Percentiles rank a stretch among this genome's conserved stretches.
phyloP scores from a whole-genome alignment of 2,888 invertebrate species.

The Crocallis elinguaria region DNA sequence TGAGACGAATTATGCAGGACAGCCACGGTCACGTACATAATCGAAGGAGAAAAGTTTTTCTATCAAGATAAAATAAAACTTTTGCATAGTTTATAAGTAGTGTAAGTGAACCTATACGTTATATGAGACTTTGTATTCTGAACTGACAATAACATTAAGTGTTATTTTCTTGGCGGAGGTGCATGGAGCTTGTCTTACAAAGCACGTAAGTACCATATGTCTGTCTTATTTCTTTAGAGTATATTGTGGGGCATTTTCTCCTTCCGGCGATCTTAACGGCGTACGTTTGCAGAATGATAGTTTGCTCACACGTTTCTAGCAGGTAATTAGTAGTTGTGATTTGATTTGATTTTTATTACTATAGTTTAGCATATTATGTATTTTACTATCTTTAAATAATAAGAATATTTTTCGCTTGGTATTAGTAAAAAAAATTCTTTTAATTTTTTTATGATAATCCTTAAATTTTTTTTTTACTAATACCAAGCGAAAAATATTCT shows the following conservation, averaged over 20 bases:
- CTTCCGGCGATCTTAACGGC: slow-evolving; percentile 54
- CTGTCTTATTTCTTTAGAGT: slow-evolving; percentile 57
- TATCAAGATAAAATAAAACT: slow-evolving; percentile 48
- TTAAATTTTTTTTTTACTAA: too few relatives aligned
- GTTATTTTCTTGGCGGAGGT: slow-evolving; percentile 46
- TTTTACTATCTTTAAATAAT: too few relatives aligned
- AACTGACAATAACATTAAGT: slow-evolving; percentile 65
- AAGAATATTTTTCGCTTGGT: too few relatives aligned
- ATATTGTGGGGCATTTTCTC: slow-evolving; percentile 55
- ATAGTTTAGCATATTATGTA: too few relatives aligned
- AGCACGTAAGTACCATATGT: slow-evolving; percentile 69
- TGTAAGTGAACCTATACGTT: slow-evolving; percentile 47
- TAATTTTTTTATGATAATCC: too few relatives aligned
- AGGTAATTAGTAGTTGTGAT: slow-evolving; percentile 33
- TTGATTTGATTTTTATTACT: slow-evolving; percentile 28
- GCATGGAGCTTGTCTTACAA: slow-evolving; percentile 46
- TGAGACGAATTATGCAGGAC: slow-evolving; percentile 77
- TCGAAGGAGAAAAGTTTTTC: slow-evolving; percentile 63
- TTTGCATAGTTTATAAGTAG: slow-evolving; percentile 43
- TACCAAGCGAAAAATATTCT: too few relatives aligned
- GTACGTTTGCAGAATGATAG: slow-evolving; percentile 55
- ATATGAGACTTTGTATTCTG: slow-evolving; percentile 51
- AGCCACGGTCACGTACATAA: slow-evolving; percentile 59
- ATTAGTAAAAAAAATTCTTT: too few relatives aligned
- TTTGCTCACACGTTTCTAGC: slow-evolving; percentile 53